Base-by-base conservation (phyloP, 2,113 vertebrate species). In the Tychaedon coryphoeus region DNA sequence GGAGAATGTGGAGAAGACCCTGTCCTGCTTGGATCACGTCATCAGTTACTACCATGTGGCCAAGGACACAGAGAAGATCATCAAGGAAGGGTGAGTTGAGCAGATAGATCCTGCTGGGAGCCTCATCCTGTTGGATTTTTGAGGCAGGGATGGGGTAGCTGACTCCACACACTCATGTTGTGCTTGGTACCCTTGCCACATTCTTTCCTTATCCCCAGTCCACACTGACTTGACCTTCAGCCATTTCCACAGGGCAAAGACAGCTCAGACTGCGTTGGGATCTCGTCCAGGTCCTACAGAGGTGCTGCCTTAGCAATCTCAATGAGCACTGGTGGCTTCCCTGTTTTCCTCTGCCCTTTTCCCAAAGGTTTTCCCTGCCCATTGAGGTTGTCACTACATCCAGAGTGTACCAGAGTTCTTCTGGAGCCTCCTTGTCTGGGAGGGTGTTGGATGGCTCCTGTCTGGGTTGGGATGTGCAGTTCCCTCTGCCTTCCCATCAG, bases 31-130 rank as follows among this genome's bases (percentile, higher is more conserved):
- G 97, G 99, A 99, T 81, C 99, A 99, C 0, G 99, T 99, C 92
- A 99, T 99, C 97, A 99, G 99, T 74, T 99, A 99, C 96, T 99
- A 99, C 96, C 99, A 99, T 2, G 99, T 99, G 84, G 99, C 99
- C 94, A 99, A 99, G 61, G 99, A 99, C 95, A 99, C 99, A 0
- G 99, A 99, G 97, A 98, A 98, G 94, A 99, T 99, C 96, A 99
- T 99, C 97, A 98, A 97, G 78, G 99, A 99, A 95, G 99, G 99
- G 99, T 99, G 96, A 98, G 98, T 80, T 25, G 9, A n/a, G 34
- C 34, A 81, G 38, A 29, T 25, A 20, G 45, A 31, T 38, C 54
- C 56, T 89, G n/a, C 70, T 70, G 54, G 33, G 53, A 60, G 24
- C 48, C 86, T 90, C n/a, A 34, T 67, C 56, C 47, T 70, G 0